Percentiles rank a stretch among this genome's conserved stretches.
Conservation (phyloP, 2,113 vertebrate genomes). For the Phainopepla nitens region DNA sequence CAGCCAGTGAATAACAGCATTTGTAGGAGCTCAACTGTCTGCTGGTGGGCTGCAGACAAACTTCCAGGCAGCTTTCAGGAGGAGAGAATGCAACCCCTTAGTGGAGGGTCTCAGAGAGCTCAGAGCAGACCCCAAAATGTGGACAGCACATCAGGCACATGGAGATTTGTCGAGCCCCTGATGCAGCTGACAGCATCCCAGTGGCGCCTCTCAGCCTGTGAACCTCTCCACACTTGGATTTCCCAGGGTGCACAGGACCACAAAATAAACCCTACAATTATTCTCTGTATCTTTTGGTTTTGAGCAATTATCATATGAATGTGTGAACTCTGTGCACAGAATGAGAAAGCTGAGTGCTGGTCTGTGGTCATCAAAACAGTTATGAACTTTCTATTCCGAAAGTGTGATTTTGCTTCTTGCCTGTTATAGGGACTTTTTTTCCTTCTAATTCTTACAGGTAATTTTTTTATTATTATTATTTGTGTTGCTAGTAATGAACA, state of each 20-base stretch:
- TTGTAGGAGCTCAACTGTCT: background rate
- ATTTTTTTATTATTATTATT: background rate
- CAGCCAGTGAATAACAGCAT: background rate
- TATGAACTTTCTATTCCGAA: background rate
- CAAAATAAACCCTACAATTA: conserved; percentile 29
- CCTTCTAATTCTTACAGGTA: background rate
- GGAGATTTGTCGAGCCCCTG: background rate
- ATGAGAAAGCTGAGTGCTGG: background rate
- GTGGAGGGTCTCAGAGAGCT: background rate
- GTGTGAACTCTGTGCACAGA: background rate
- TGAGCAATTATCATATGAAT: conserved; percentile 42
- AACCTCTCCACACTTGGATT: background rate
- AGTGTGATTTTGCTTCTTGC: background rate
- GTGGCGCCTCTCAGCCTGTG: background rate
- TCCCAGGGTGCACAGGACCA: conserved; percentile 13
- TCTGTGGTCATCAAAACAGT: background rate
- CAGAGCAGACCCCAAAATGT: background rate
- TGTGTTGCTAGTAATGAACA: background rate
- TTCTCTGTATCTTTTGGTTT: conserved; percentile 41
- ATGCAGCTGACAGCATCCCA: background rate
- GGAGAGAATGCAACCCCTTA: background rate
- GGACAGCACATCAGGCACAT: background rate
- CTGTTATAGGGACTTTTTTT: background rate
- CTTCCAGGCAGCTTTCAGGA: background rate
- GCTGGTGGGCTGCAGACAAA: background rate